Evolutionary conservation across 1,140 invertebrate species (phyloP).

Genomic region (Atta cephalotes): DNA sequence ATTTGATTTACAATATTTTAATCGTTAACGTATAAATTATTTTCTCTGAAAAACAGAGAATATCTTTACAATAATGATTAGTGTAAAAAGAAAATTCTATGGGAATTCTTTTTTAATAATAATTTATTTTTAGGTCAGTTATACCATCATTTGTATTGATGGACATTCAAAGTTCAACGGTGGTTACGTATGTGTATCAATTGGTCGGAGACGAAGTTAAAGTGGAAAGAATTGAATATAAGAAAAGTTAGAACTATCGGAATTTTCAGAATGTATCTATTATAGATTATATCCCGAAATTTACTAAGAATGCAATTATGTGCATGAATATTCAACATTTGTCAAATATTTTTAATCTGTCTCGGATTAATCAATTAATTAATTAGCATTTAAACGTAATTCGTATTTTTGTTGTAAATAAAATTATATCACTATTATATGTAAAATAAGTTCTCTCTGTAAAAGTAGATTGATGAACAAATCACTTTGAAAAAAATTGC

Average conservation of each 20-base stretch:
- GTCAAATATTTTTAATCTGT: background rate
- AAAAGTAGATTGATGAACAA: slow-evolving; percentile 14
- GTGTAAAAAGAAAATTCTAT: background rate
- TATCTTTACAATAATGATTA: slow-evolving; percentile 10
- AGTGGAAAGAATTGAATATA: slow-evolving; percentile 99
- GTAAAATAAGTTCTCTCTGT: slow-evolving; percentile 23
- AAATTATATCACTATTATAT: slow-evolving; percentile 61
- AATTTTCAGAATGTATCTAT: slow-evolving; percentile 17
- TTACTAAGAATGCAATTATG: background rate
- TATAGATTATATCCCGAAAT: background rate
- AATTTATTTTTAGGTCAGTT: slow-evolving; percentile 90
- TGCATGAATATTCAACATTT: slow-evolving; percentile 3
- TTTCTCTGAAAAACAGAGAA: background rate
- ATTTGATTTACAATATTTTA: background rate
- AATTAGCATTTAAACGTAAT: slow-evolving; percentile 57
- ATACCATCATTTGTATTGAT: slow-evolving; percentile 99
- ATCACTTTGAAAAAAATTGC: slow-evolving; percentile 17
- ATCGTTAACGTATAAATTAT: background rate
- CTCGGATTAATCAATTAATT: slow-evolving; percentile 20
- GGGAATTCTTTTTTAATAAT: background rate
- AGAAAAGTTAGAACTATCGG: slow-evolving; percentile 90
- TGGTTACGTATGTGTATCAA: slow-evolving; percentile 99
- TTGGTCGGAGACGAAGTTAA: slow-evolving; percentile 99
- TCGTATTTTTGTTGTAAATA: slow-evolving; percentile 66
- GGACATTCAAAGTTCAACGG: slow-evolving; percentile 99